Percentiles rank a stretch among this genome's conserved stretches.
These are phyloP conservation scores for Alexandromys fortis DNA, from an alignment of 2,113 vertebrate genomes.

Conservation along the genomic window DNA sequence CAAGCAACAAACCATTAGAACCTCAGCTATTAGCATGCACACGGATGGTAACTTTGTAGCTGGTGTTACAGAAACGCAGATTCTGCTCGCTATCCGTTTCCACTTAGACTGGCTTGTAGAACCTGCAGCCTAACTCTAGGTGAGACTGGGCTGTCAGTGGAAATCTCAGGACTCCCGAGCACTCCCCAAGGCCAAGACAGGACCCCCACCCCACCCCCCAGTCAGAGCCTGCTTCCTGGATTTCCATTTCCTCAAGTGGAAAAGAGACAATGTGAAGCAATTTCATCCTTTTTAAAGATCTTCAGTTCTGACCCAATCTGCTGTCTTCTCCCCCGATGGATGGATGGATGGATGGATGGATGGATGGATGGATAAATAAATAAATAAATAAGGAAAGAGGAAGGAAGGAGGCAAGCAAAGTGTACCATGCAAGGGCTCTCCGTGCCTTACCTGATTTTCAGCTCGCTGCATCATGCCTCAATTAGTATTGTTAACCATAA, in stretches of 20 bases:
- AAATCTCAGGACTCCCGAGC: neutral
- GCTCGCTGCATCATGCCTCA: neutral
- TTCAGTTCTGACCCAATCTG: conserved; percentile 16
- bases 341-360: no score
- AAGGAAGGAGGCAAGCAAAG: conserved; percentile 42
- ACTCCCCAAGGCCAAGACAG: neutral
- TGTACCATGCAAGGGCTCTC: neutral
- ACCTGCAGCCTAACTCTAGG: neutral
- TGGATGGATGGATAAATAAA: neutral
- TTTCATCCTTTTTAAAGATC: neutral
- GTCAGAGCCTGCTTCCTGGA: neutral
- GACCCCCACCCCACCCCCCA: neutral
- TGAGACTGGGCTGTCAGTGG: neutral
- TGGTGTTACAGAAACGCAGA: neutral
- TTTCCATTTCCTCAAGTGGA: neutral
- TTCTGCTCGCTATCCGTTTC: neutral
- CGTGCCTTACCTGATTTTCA: neutral
- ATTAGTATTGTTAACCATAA: neutral
- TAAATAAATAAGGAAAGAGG: neutral
- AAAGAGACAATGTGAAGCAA: conserved; percentile 26
- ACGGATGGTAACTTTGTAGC: neutral
- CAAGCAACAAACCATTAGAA: neutral
- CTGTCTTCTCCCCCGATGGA: neutral
- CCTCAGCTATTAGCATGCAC: neutral
- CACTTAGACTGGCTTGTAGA: neutral